These are phyloP conservation scores for Chaetorhynchus papuensis DNA, from an alignment of 2,113 vertebrate genomes.

Conservation along the genomic window DNA sequence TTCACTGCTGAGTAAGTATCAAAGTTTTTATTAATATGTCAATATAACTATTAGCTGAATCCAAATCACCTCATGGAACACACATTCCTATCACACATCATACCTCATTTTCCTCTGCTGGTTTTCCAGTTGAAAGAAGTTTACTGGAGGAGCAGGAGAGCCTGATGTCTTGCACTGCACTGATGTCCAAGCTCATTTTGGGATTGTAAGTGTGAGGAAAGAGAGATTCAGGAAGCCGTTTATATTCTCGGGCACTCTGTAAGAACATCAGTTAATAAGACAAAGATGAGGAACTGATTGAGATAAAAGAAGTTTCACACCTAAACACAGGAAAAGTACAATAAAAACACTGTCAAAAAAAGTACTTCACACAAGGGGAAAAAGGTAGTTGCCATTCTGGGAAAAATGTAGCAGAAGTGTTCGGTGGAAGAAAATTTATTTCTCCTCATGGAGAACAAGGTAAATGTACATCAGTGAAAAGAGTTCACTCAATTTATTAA, in stretches of 20 bases:
- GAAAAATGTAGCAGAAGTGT: neutral
- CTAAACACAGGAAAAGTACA: neutral
- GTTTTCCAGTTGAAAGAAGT: neutral
- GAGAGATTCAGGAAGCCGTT: conserved; percentile 85
- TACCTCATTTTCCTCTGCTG: conserved; percentile 61
- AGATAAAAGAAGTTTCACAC: neutral
- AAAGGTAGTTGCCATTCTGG: neutral
- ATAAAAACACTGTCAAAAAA: neutral
- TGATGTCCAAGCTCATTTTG: conserved; percentile 96
- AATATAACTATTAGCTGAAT: neutral
- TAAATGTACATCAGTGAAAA: neutral
- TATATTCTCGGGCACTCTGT: conserved; percentile 88
- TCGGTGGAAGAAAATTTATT: neutral
- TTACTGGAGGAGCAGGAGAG: conserved; percentile 55
- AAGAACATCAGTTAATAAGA: neutral
- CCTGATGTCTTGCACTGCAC: conserved; percentile 76
- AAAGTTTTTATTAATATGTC: neutral
- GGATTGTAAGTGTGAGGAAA: conserved; percentile 97
- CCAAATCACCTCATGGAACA: neutral
- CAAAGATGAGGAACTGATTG: neutral
- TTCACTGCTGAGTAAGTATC: neutral
- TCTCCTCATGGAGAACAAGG: neutral
- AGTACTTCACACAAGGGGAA: neutral
- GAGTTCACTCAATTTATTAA: neutral
- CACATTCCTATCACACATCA: neutral